Evolutionary conservation across 2,797 vertebrate genomes (phyloP).

Genomic region (Masticophis lateralis): DNA sequence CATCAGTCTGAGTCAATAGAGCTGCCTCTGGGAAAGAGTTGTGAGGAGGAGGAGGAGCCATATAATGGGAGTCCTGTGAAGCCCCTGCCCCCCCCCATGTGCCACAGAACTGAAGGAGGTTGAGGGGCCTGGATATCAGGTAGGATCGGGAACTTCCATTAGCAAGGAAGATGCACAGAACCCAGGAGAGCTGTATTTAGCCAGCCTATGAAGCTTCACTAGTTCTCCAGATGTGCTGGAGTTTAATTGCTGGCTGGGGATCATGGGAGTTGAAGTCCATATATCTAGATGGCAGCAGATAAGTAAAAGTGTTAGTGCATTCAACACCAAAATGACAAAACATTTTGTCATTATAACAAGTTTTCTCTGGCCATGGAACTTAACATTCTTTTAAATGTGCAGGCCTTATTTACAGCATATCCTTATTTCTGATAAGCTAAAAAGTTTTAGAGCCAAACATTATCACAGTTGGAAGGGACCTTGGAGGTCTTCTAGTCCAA

Average conservation of each 20-base stretch:
- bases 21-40: background rate
- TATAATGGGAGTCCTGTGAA: background rate
- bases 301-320: background rate
- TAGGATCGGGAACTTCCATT: background rate
- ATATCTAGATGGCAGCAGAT: background rate
- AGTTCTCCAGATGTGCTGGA: background rate
- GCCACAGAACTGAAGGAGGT: background rate
- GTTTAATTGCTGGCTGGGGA: background rate
- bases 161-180: background rate
- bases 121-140: background rate
- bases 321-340: background rate
- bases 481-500: background rate
- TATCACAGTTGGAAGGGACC: background rate
- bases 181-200: background rate
- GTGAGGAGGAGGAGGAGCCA: too few species aligned
- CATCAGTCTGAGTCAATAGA: background rate
- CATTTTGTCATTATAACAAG: background rate
- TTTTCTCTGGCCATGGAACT: background rate
- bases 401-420: background rate
- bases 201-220: background rate
- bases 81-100: background rate
- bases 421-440: background rate
- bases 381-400: background rate
- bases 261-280: background rate
- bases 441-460: background rate